Percentiles rank a stretch among this genome's conserved stretches.
These are phyloP conservation scores for Alectura lathami DNA, from an alignment of 2,113 vertebrate genomes.

Conservation along the genomic window DNA sequence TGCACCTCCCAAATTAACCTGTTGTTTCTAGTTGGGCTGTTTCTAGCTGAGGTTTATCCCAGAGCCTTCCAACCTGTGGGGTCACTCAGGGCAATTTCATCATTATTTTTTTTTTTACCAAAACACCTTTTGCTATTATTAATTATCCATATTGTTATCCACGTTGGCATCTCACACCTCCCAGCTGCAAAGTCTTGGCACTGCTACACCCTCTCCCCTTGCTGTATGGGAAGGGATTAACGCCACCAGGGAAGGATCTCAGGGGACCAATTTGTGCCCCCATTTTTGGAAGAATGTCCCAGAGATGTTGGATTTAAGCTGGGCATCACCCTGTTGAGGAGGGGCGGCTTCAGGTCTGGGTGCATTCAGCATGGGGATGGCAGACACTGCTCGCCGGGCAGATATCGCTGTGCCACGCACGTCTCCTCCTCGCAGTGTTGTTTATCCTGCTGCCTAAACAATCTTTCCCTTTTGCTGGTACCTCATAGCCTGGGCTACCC, in stretches of 20 bases:
- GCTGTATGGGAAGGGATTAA: neutral
- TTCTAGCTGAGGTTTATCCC: neutral
- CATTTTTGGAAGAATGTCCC: too few relatives aligned
- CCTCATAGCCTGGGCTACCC: neutral
- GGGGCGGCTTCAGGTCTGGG: neutral
- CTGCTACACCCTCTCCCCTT: neutral
- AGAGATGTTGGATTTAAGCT: too few relatives aligned
- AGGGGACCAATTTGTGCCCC: neutral
- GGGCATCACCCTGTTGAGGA: too few relatives aligned
- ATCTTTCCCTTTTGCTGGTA: neutral
- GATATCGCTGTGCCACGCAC: accelerated
- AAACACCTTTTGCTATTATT: slow-evolving; percentile 72
- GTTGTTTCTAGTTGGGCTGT: neutral
- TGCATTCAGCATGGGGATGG: neutral
- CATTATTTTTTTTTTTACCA: slow-evolving; percentile 58
- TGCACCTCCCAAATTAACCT: neutral
- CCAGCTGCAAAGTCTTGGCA: slow-evolving; percentile 8
- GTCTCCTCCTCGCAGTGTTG: accelerated
- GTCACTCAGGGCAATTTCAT: neutral
- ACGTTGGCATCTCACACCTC: neutral
- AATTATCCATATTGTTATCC: neutral
- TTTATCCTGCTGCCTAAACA: neutral
- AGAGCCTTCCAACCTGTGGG: neutral
- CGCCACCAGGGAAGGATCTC: neutral
- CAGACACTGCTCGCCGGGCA: neutral